Conservation (phyloP, 2,113 vertebrate genomes). For the Pedionomus torquatus region DNA sequence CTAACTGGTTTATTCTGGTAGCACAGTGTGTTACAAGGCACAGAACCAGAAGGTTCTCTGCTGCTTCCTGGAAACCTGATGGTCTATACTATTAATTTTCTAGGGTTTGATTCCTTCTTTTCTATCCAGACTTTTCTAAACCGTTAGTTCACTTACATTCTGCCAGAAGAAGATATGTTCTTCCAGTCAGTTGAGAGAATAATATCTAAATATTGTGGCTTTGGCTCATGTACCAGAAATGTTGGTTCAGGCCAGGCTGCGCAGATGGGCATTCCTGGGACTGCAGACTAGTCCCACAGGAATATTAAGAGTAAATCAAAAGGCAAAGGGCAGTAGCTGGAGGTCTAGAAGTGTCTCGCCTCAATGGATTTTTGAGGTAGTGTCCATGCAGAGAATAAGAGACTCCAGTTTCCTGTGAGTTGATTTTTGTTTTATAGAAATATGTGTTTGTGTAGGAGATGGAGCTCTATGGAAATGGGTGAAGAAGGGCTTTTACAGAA, state of each 20-base stretch:
- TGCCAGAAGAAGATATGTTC: neutral
- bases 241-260: neutral
- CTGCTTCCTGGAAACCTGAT: neutral
- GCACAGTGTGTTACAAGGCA: rapidly evolving
- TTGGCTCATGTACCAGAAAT: neutral
- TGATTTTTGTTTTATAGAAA: neutral
- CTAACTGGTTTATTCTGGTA: neutral
- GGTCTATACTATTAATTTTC: neutral
- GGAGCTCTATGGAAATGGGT: neutral
- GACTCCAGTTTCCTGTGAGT: neutral
- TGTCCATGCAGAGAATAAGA: neutral
- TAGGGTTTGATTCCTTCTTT: neutral
- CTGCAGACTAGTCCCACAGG: neutral
- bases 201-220: neutral
- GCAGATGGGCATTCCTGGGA: neutral
- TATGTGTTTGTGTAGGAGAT: neutral
- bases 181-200: neutral
- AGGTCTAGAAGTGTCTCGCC: neutral
- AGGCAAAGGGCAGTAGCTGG: neutral
- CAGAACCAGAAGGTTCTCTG: neutral
- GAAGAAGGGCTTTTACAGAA: neutral
- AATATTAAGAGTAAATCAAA: neutral
- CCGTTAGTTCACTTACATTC: neutral
- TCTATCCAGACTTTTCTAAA: neutral
- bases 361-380: neutral